phyloP scores from a whole-genome alignment of 1,140 invertebrate species.

The Drosophila athabasca region DNA sequence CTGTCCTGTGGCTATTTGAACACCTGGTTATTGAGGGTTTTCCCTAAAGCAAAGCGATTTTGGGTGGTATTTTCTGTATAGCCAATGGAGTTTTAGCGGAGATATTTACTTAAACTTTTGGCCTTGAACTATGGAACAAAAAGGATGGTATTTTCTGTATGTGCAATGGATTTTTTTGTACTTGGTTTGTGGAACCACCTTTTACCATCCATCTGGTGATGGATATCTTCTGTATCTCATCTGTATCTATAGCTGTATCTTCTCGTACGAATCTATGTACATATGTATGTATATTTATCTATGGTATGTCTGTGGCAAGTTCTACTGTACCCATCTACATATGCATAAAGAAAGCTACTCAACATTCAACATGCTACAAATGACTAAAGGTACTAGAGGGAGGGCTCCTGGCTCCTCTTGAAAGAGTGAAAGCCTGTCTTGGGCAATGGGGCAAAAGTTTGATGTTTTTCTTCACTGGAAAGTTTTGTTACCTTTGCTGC shows the following conservation, averaged over 20 bases:
- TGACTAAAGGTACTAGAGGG: slow-evolving; percentile 26
- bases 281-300: too few species aligned
- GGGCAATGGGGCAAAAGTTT: slow-evolving; percentile 55
- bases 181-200: too few species aligned
- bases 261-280: too few species aligned
- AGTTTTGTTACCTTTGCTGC: slow-evolving; percentile 58
- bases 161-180: not conserved
- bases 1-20: too few species aligned
- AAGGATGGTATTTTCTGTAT: not conserved
- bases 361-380: slow-evolving; percentile 43
- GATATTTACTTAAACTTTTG: too few species aligned
- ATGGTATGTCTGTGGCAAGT: not conserved
- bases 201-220: too few species aligned
- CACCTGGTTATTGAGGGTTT: too few species aligned
- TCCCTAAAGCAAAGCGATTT: too few species aligned
- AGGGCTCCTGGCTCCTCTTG: not conserved
- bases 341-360: slow-evolving; percentile 38
- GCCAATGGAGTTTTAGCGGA: not conserved
- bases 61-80: not conserved
- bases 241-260: too few species aligned
- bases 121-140: too few species aligned
- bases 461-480: slow-evolving; percentile 64
- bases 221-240: too few species aligned
- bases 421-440: slow-evolving; percentile 39
- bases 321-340: not conserved